Conservation (phyloP, 2,797 vertebrate genomes). For the Calcarius lapponicus region DNA sequence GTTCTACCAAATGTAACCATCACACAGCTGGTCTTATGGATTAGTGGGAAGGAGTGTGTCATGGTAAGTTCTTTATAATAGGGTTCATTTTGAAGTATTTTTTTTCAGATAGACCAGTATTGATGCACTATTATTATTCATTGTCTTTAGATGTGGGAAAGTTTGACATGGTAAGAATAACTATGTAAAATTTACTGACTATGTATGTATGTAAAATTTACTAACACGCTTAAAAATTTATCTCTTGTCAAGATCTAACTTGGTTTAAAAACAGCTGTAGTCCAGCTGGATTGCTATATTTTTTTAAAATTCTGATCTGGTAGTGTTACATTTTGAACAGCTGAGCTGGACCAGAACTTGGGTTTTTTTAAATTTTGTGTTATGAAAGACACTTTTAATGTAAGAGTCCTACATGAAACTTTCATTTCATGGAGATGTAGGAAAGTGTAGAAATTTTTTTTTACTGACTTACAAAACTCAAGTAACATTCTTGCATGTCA, state of each 20-base stretch:
- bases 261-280: background rate
- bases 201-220: background rate
- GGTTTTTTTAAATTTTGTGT: background rate
- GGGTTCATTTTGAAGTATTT: background rate
- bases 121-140: background rate
- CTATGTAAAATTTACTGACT: background rate
- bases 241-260: background rate
- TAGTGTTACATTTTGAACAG: background rate
- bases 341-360: background rate
- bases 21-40: background rate
- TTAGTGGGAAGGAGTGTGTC: background rate
- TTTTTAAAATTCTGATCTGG: background rate
- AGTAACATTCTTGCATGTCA: background rate
- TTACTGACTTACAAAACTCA: background rate
- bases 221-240: background rate
- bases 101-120: background rate
- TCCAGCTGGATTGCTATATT: background rate
- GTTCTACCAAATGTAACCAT: background rate
- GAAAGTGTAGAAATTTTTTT: background rate
- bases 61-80: background rate
- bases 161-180: background rate
- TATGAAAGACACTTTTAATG: background rate
- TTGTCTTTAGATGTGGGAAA: background rate
- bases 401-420: background rate
- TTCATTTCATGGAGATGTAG: accelerated